Base-by-base conservation (phyloP, 2,888 invertebrate species). In the Ecliptopera silaceata region DNA sequence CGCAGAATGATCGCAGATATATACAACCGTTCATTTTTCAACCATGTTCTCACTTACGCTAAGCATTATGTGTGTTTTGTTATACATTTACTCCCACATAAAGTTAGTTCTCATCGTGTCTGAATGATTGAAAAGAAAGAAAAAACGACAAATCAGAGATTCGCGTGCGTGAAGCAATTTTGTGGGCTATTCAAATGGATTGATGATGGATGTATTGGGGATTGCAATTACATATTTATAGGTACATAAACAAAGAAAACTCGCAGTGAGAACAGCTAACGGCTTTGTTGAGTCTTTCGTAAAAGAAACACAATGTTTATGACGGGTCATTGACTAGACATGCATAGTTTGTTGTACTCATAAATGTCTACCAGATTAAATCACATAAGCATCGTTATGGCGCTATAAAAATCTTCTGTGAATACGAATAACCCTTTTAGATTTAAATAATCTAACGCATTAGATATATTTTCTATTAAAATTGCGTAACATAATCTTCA, bases 161-260 rank as follows among this genome's bases (percentile, higher is more conserved):
- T 84, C 71, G 85, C 85, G 82, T 83, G 86, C 74, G 74, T 72
- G 65, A 69, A 73, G 71, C 76, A 77, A 84, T 84, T 82, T 79
- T 70, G 74, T 67, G 61, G 63, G 69, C 68, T 73, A 78, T 82
- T 80, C 78, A 79, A 76, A 76, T 72, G 68, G 70, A 66, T 64
- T 61, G 72, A 75, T 76, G 75, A 79, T 81, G 69, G 72, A 81
- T 80, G 70, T 73, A 75, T 78, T 59, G 59, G 63, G 48, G 48
- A 56, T 59, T 54, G 58, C 63, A 60, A 63, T 52, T 50, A 57
- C 55, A 38, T 54, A 46, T 57, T 12, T 45, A 50, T 39, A 32
- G 42, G 43, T 44, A 57, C 47, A 39, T 51, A 47, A 20, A 34
- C 47, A 47, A 22, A 45, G 34, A 48, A 58, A 56, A 55, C 56